Evolutionary conservation across 2,797 vertebrate species (phyloP), one percentile per base, ranked within the genome.

Genomic region (Macropus fuliginosus): DNA sequence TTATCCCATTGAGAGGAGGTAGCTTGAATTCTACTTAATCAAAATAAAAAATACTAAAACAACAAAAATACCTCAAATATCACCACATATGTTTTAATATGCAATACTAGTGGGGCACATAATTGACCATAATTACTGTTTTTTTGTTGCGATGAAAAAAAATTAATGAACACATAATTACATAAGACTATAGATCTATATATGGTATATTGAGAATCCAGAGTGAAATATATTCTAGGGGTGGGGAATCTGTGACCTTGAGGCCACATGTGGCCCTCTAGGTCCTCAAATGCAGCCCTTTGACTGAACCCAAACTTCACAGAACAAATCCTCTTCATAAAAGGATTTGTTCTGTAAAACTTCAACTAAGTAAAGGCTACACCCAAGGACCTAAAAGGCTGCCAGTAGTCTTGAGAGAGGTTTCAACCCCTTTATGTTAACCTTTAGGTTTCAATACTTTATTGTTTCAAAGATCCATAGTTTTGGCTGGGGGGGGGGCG

Each of bases 21-120:
- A 28, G 0, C 57, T 90, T 97, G 89, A 54, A 92, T 34, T 54
- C 91, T 91, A 40, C 4, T 92, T 93, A 92, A 57, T 91, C 27
- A 94, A 54, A 89, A 24, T 91, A 24, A 92, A 92, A 46, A 40
- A 87, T 40, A 4, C 2, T 28, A 56, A 81, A 74, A 34, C 6
- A 89, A n/a, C 0, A 87, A n/a, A 55, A 55, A 46, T 81, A 81
- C 9, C 40, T 18, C 9, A 81, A 81, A 8, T 40, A 40, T 74
- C 16, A 74, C 34, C 62, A 74, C n/a, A 81, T 81, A 27, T 46
- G 46, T 81, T 81, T 81, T 46, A 81, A 81, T 24, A 81, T 81
- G 21, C 40, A 81, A 24, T 81, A 40, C 21, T 81, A 14, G 40
- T 81, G 21, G 46, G 74, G 40, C 18, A 74, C n/a, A 74, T 74